Evolutionary conservation across 2,797 vertebrate species (phyloP), one percentile per base, ranked within the genome.

Genomic region (Synanceia verrucosa): DNA sequence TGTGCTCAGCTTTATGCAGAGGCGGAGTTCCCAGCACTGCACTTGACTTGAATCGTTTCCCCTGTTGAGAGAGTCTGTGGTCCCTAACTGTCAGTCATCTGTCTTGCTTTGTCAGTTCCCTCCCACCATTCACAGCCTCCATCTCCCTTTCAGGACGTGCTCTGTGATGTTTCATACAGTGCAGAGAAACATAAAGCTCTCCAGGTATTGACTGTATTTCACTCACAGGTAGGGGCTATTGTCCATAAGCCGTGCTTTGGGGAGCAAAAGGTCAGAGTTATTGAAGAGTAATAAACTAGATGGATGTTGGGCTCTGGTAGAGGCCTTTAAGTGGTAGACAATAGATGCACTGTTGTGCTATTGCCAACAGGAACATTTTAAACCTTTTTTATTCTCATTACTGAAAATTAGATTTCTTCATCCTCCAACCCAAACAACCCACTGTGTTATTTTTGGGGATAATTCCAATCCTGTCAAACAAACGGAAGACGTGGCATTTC

Each of bases 21-120:
- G 67, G 37, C 26, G 11, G 26, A 70, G 61, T 67, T 85, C 63
- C 73, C 47, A 74, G 61, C 76, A 65, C 76, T 46, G 41, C 62
- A 64, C 78, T 87, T 73, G 72, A 78, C 79, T 85, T 82, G 66
- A 88, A 81, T 86, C 70, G 66, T 80, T 79, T 61, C 58, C 64
- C 71, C 70, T 37, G 60, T 69, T 52, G 79, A 71, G 69, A 71
- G 41, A 43, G 18, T 63, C 41, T 12, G 61, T 80, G 58, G 29
- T 76, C 63, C 66, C 62, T 55, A 21, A 44, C 71, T 84, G 85
- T 88, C 89, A 90, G 52, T 91, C 84, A 88, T 86, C 62, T 9
- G 24, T 89, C 78, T 79, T 76, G 59, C 62, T 76, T 62, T 79
- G 81, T 84, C 79, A 86, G 81, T 62, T 78, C 50, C 63, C 64